Evolutionary conservation across 2,113 vertebrate species (phyloP), one percentile per base, ranked within the genome.

Genomic region (Gymnorhina tibicen): DNA sequence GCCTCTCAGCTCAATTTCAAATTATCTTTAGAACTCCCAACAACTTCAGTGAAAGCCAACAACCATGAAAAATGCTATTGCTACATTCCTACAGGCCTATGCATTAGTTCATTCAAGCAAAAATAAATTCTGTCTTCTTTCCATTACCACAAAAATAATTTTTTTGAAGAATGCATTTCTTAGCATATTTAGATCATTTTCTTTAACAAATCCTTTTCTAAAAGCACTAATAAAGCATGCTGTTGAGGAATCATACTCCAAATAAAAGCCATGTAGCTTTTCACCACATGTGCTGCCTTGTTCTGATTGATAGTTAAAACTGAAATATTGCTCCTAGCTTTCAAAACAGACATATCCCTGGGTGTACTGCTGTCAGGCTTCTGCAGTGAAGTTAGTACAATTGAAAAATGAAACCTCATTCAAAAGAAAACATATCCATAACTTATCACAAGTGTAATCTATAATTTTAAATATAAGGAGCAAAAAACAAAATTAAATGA

Each of bases 51-150:
- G 28, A 89, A 83, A 91, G 22, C 7, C 22, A 73, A 39, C 26
- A 23, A 32, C 23, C 7, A 52, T 4, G 15, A 58, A n/a, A 75
- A 84, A 70, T 1, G 2, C 16, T 22, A 5, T 21, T 0, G 0
- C 17, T 66, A n/a, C 15, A 46, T 44, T 87, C 9, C 44, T 41
- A 69, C 24, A 69, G 26, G 17, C 12, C 27, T 64, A 9, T 4
- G 1, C 7, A 37, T 37, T 47, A 74, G 53, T 33, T 50, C 3
- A 23, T 52, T 32, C 23, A 91, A 21, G 4, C 1, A 58, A 67
- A 74, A 69, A 58, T 9, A 20, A 72, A 27, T 59, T 82, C 39
- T 37, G 20, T 14, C 30, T 68, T 82, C 28, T 72, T 82, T 33
- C 4, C 7, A 26, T 13, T 63, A 28, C 4, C 13, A 74, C 53